phyloP scores from a whole-genome alignment of 2,113 vertebrate species.

The Saimiri boliviensis region DNA sequence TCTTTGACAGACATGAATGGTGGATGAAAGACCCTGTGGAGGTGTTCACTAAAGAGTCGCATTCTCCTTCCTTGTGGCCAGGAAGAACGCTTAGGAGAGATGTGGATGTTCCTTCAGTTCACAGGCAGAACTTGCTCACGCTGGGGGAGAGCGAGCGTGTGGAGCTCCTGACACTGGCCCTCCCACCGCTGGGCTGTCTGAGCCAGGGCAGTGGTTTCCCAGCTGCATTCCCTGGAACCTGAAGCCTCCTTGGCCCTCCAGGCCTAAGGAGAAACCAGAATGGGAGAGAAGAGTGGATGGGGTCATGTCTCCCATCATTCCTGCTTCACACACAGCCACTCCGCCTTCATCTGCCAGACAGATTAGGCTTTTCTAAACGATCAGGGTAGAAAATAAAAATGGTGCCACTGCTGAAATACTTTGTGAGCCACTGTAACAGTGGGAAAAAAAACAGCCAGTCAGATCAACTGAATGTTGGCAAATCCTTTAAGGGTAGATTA shows the following conservation, averaged over 20 bases:
- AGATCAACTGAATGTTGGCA: neutral
- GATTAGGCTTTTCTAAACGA: neutral
- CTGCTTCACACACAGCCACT: neutral
- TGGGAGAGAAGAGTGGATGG: rapidly evolving
- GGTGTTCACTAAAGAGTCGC: neutral
- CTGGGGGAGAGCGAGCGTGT: neutral
- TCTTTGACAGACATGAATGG: neutral
- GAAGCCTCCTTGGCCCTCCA: neutral
- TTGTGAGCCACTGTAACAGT: neutral
- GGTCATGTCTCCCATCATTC: neutral
- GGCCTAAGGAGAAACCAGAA: neutral
- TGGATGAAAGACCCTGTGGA: neutral
- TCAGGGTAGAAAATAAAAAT: neutral
- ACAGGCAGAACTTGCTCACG: neutral
- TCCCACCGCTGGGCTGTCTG: neutral
- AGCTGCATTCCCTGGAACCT: neutral
- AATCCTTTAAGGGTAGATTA: neutral
- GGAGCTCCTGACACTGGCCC: neutral
- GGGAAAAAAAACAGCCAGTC: neutral
- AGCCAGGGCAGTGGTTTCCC: neutral
- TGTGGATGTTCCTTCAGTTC: neutral
- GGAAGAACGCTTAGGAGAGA: neutral
- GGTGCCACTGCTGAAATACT: conserved; percentile 1
- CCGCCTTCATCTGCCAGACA: neutral
- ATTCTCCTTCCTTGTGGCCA: neutral